Evolutionary conservation across 2,797 vertebrate genomes (phyloP), one percentile per base, ranked within the genome.

Genomic region (Lateolabrax maculatus): DNA sequence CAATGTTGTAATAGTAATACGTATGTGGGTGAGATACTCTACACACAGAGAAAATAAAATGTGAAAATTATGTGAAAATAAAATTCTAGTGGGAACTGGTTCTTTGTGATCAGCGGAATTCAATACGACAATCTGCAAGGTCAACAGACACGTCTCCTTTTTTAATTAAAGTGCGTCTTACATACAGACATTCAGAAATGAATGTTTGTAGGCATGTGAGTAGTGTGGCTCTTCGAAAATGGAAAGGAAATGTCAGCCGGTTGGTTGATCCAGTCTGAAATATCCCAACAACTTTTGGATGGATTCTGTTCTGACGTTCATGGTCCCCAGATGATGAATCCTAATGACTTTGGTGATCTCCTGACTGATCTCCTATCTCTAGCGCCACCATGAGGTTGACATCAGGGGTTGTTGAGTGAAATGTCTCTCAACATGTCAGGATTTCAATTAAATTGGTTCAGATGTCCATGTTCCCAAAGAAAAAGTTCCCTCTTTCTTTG

Each of bases 1-100:
- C 37, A 27, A 27, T 43, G 52, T 19, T 60, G 31, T 61, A 41
- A 53, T 60, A 69, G 76, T 67, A 49, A 64, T 46, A 60, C 56
- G 39, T 63, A 60, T 60, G 39, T 63, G 66, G 8, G 36, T 25
- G 70, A 69, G 63, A 63, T 34, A 25, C 36, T 23, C 29, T 0
- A 18, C 43, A 67, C n/a, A 25, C 3, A 52, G 11, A 71, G 13
- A 6, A 4, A 34, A 34, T 34, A 34, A 34, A 34, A 34, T 34
- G 4, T 34, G 31, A 34, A 34, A 4, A 34, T 34, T 3, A 56
- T 48, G n/a, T 49, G 34, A 27, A 12, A 56, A 58, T 44, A 12
- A 12, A 39, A 36, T 25, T 29, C 19, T 23, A 9, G 9, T 18
- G 34, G n/a, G 60, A 67, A 43, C 34, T 25, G 27, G 5, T 23